phyloP scores from a whole-genome alignment of 2,888 invertebrate genomes.

The Diarsia mendica region DNA sequence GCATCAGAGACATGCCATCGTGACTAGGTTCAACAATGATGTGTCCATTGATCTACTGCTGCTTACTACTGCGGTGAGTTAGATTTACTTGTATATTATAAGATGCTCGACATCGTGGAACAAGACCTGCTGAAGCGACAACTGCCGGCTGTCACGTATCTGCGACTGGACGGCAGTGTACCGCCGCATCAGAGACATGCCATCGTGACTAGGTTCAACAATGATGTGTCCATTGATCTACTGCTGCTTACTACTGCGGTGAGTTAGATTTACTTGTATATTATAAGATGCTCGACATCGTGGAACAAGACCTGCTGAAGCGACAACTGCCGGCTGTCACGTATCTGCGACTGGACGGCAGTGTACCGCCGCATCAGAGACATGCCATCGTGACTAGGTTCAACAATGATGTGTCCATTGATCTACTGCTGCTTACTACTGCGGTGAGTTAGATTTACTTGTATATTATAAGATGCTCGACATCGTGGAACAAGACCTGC shows the following conservation, averaged over 20 bases:
- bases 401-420: constrained; percentile 99
- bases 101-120: constrained; percentile 99
- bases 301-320: constrained; percentile 97
- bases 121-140: constrained; percentile 95
- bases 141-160: constrained; percentile 96
- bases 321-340: constrained; percentile 96
- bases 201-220: constrained; percentile 97
- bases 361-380: constrained; percentile 95
- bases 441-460: constrained; percentile 88
- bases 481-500: constrained; percentile 97
- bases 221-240: constrained; percentile 98
- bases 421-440: constrained; percentile 98
- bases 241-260: constrained; percentile 98
- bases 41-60: constrained; percentile 98
- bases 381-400: constrained; percentile 97
- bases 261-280: constrained; percentile 46
- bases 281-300: constrained; percentile 97
- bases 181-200: constrained; percentile 95
- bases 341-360: constrained; percentile 97
- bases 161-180: constrained; percentile 97
- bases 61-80: constrained; percentile 95
- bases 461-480: constrained; percentile 94
- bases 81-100: constrained; percentile 66
- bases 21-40: constrained; percentile 98
- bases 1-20: constrained; percentile 94